Conservation (phyloP, 2,113 vertebrate genomes). For the Pogona vitticeps region DNA sequence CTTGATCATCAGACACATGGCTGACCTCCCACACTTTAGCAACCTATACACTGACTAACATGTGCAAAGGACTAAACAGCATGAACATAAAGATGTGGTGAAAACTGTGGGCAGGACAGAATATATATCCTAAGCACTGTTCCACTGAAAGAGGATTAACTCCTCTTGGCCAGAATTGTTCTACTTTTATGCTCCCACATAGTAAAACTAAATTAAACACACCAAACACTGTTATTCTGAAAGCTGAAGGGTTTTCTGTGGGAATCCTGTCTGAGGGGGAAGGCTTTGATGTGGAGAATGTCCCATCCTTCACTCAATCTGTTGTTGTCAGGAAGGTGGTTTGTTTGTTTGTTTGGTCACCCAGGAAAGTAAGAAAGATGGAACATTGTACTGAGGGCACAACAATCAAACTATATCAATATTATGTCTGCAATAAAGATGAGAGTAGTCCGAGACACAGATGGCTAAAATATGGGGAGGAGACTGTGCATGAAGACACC, state of each 20-base stretch:
- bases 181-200: background rate
- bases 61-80: background rate
- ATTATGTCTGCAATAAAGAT: no score
- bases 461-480: no score
- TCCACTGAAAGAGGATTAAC: background rate
- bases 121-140: background rate
- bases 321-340: background rate
- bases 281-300: background rate
- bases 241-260: background rate
- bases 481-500: no score
- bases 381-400: background rate
- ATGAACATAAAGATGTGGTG: background rate
- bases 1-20: constrained; percentile 2
- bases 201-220: background rate
- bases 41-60: background rate
- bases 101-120: background rate
- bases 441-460: no score
- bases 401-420: background rate
- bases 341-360: background rate
- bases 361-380: background rate
- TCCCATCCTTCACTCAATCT: background rate
- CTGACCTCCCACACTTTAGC: constrained; percentile 7
- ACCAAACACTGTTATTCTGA: background rate
- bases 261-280: background rate
- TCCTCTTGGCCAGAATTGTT: background rate